Conservation (phyloP, 2,888 invertebrate species). For the Lathronympha strigana region DNA sequence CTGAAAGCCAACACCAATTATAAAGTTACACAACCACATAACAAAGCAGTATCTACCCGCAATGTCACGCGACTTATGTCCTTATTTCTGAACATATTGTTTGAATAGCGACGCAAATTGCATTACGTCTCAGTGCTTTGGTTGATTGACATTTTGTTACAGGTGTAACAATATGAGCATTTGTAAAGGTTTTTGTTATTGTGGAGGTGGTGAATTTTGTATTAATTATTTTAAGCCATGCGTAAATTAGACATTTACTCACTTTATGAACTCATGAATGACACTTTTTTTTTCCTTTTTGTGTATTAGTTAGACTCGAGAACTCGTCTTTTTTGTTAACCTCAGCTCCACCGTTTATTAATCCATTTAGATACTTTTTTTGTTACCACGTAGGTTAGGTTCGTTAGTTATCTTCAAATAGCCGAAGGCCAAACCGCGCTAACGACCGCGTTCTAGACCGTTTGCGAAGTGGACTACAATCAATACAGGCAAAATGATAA, state of each 20-base stretch:
- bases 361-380: too few species aligned
- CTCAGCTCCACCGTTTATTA: too few species aligned
- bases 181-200: conserved; percentile 17
- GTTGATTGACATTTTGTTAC: conserved; percentile 38
- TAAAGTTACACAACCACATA: conserved; percentile 50
- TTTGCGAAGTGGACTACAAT: too few species aligned
- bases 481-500: too few species aligned
- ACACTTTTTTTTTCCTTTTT: neutral
- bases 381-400: too few species aligned
- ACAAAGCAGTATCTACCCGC: conserved; percentile 8
- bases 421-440: too few species aligned
- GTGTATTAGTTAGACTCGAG: too few species aligned
- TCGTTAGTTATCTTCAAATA: too few species aligned
- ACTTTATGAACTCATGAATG: neutral
- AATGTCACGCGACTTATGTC: conserved; percentile 3
- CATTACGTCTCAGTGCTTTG: conserved; percentile 37
- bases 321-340: too few species aligned
- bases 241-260: neutral
- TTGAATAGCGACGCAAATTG: conserved; percentile 34
- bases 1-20: conserved; percentile 59
- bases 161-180: conserved; percentile 28
- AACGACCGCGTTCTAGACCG: too few species aligned
- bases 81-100: conserved; percentile 10
- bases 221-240: neutral
- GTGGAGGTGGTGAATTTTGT: conserved; percentile 4